A percentile compares a stretch with the other conserved stretches of the same genome.
phyloP scores from a whole-genome alignment of 2,797 vertebrate genomes.

The Tapera naevia region DNA sequence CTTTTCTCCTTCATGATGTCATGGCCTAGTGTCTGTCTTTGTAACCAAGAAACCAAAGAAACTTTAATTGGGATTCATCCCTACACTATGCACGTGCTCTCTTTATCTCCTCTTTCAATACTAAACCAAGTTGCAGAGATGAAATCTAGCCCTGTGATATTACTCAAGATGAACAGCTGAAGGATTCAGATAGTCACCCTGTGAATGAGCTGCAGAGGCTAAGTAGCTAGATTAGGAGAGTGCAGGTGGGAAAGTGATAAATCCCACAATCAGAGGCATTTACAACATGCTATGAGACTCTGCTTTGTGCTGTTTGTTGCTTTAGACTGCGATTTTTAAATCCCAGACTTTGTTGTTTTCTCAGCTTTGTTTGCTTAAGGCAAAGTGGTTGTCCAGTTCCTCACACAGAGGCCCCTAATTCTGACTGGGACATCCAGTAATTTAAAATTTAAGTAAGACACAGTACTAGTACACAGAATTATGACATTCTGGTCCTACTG shows the following conservation, averaged over 20 bases:
- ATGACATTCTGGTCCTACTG: not conserved
- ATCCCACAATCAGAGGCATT: constrained; percentile 44
- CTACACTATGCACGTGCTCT: fast-evolving
- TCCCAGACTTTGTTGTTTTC: constrained; percentile 49
- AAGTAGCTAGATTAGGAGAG: constrained; percentile 50
- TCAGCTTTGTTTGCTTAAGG: constrained; percentile 67
- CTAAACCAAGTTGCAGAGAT: not conserved
- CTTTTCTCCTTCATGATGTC: not conserved
- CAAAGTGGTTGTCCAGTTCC: constrained; percentile 13
- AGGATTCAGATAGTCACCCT: constrained; percentile 41
- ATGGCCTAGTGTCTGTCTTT: not conserved
- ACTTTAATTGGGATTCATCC: not conserved
- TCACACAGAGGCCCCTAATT: constrained; percentile 12
- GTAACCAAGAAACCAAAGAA: not conserved
- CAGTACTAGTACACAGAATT: not conserved
- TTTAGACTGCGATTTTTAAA: constrained; percentile 57
- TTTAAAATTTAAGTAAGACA: not conserved
- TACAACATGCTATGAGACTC: constrained; percentile 38
- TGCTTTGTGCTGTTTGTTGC: constrained; percentile 51
- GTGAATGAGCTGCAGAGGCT: constrained; percentile 16
- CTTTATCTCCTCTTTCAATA: not conserved
- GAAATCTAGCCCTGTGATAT: constrained; percentile 11
- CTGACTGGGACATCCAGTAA: not conserved
- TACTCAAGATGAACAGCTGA: constrained; percentile 58
- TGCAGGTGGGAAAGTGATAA: constrained; percentile 35